phyloP scores from a whole-genome alignment of 2,797 vertebrate genomes.

The Coendou prehensilis region DNA sequence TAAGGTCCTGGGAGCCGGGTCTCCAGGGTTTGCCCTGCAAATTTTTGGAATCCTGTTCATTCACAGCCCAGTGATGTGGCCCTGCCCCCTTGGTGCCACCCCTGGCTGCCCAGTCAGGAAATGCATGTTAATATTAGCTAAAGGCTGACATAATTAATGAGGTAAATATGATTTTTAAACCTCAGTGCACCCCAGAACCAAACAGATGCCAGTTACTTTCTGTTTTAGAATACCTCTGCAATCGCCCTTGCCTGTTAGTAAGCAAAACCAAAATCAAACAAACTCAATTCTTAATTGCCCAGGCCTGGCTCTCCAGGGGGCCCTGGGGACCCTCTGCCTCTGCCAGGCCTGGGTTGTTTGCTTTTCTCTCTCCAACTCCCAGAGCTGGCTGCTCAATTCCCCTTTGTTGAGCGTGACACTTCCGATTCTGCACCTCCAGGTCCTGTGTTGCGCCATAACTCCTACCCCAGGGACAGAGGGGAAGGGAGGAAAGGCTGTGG shows the following conservation, averaged over 20 bases:
- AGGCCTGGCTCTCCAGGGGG: background rate
- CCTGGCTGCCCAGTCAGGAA: constrained; percentile 23
- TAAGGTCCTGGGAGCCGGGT: background rate
- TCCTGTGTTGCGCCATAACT: background rate
- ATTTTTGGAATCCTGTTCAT: background rate
- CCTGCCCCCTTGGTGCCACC: background rate
- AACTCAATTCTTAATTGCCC: background rate
- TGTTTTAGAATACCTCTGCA: constrained; percentile 28
- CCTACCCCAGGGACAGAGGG: background rate
- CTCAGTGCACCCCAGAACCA: constrained; percentile 31
- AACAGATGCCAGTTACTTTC: constrained; percentile 5
- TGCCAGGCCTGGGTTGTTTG: background rate
- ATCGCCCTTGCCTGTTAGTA: background rate
- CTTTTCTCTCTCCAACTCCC: constrained; percentile 48
- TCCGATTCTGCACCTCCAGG: constrained; percentile 12
- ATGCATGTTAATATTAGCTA: constrained; percentile 46
- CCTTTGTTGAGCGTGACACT: constrained; percentile 41
- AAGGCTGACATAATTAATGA: constrained; percentile 67
- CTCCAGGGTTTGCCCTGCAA: background rate
- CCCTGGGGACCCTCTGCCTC: background rate
- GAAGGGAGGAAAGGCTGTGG: background rate
- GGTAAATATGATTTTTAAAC: constrained; percentile 72
- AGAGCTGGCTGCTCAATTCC: background rate
- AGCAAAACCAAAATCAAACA: background rate
- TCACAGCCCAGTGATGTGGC: background rate